Evolutionary conservation across 2,797 vertebrate genomes (phyloP).

Genomic region (Phalloptychus januarius): DNA sequence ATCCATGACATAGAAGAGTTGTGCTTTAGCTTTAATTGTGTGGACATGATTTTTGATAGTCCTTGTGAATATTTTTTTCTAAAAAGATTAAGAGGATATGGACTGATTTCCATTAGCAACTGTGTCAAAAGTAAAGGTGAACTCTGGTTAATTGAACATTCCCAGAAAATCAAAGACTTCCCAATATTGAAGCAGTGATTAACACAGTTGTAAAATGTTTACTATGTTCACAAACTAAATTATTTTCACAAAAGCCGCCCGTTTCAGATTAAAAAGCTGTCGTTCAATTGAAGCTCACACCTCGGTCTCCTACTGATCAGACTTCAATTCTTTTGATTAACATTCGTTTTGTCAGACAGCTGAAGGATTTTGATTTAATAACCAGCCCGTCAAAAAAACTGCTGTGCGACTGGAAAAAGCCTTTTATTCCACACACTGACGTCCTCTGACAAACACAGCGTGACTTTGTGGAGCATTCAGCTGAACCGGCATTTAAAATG

Average conservation of each 20-base stretch:
- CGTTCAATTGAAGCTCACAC: background rate
- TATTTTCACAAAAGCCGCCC: background rate
- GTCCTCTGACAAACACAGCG: slow-evolving; percentile 2
- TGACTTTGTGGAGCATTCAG: background rate
- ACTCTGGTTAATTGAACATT: background rate
- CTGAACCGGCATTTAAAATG: slow-evolving; percentile 5
- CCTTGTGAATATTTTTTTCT: background rate
- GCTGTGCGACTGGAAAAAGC: background rate
- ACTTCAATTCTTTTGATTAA: slow-evolving; percentile 1
- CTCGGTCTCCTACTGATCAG: slow-evolving; percentile 1
- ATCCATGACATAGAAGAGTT: background rate
- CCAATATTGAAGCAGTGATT: background rate
- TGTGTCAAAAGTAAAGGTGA: background rate
- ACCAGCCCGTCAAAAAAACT: background rate
- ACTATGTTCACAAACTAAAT: background rate
- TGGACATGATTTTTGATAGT: background rate
- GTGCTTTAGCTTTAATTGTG: background rate
- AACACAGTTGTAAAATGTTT: background rate
- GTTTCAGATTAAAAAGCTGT: background rate
- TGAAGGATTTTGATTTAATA: slow-evolving; percentile 11
- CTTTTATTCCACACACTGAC: background rate
- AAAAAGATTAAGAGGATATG: background rate
- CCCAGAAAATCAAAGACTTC: background rate
- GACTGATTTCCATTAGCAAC: background rate
- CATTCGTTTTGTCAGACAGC: background rate